A percentile compares a stretch with the other conserved stretches of the same genome.
Conservation (phyloP, 2,797 vertebrate genomes). For the Pogoniulus pusillus region DNA sequence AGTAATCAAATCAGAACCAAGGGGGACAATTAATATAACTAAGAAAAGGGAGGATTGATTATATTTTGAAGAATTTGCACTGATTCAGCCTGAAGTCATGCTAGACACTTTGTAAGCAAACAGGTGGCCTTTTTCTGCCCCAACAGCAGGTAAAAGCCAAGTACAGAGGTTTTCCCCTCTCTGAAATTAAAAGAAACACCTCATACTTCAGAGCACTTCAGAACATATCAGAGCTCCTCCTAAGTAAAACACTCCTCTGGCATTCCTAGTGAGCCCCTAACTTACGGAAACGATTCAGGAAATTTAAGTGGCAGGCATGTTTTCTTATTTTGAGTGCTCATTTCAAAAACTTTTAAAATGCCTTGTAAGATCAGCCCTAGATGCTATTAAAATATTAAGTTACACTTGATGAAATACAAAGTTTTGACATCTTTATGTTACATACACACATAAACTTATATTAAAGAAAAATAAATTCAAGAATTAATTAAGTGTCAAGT, state of each 20-base stretch:
- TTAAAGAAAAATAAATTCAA: slow-evolving; percentile 35
- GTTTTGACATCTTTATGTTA: slow-evolving; percentile 65
- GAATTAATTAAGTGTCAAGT: slow-evolving; percentile 13
- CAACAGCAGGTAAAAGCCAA: slow-evolving; percentile 4
- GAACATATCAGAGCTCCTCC: neutral
- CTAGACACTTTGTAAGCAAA: neutral
- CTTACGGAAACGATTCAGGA: slow-evolving; percentile 57
- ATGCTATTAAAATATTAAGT: slow-evolving; percentile 65
- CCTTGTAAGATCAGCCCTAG: slow-evolving; percentile 62
- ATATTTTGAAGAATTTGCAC: neutral
- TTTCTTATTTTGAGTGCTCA: slow-evolving; percentile 73
- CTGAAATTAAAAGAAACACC: slow-evolving; percentile 34
- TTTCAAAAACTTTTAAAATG: slow-evolving; percentile 60
- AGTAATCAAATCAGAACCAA: neutral
- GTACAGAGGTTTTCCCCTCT: neutral
- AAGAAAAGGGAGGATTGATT: slow-evolving; percentile 8
- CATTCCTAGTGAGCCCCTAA: neutral
- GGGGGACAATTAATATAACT: neutral
- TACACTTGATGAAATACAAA: slow-evolving; percentile 67
- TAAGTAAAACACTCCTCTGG: neutral
- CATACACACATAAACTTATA: slow-evolving; percentile 41
- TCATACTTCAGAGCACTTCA: slow-evolving; percentile 30
- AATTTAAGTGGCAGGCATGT: neutral
- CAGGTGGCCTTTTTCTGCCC: neutral
- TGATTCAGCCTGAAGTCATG: neutral